These are phyloP conservation scores for Noctuana brunneofusca DNA, from an alignment of 2,888 invertebrate species.

Conservation along the genomic window DNA sequence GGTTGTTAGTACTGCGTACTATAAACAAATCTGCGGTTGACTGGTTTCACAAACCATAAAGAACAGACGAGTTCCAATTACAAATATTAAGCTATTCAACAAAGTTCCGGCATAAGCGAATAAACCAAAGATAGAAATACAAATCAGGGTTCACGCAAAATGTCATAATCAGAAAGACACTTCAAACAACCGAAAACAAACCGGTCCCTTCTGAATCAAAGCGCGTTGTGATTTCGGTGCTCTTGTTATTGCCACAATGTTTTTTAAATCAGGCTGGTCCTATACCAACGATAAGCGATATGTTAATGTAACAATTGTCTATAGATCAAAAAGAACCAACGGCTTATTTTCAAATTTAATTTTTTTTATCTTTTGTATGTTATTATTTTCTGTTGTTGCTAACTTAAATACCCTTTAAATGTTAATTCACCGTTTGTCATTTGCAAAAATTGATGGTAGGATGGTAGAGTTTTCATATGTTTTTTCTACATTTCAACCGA, in stretches of 20 bases:
- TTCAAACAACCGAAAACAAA: constrained; percentile 17
- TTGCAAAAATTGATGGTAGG: no score
- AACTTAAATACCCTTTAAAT: no score
- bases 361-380: no score
- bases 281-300: neutral
- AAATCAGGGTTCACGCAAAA: constrained; percentile 6
- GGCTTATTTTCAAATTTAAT: no score
- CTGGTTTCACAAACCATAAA: neutral
- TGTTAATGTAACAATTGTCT: no score
- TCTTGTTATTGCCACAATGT: constrained; percentile 8
- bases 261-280: neutral
- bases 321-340: no score
- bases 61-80: neutral
- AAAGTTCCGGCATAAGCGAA: constrained; percentile 1
- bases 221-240: constrained; percentile 12
- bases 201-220: constrained; percentile 14
- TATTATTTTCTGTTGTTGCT: no score
- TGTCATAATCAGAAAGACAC: constrained; percentile 19
- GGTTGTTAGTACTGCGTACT: no score
- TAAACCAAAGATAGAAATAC: neutral
- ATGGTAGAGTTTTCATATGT: no score
- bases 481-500: no score
- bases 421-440: no score
- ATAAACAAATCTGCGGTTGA: no score
- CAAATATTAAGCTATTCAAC: constrained; percentile 17